phyloP scores from a whole-genome alignment of 2,888 invertebrate genomes.

The Drosophila yooni region DNA sequence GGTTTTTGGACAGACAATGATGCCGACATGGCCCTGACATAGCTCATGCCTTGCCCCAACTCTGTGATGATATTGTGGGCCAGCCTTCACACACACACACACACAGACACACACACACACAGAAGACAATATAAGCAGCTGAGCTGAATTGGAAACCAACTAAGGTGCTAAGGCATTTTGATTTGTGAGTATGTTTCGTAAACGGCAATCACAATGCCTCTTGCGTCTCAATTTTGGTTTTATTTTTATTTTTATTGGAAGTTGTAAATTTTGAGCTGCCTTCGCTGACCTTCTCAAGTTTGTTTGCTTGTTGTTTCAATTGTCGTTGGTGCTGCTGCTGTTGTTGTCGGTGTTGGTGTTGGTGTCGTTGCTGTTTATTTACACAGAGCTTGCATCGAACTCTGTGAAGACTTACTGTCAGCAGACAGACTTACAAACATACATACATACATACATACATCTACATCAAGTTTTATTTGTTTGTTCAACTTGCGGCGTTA shows the following conservation, averaged over 20 bases:
- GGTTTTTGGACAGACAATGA: slow-evolving; percentile 26
- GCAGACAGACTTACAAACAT: slow-evolving; percentile 9
- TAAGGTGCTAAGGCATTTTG: slow-evolving; percentile 13
- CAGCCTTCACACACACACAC: slow-evolving; percentile 55
- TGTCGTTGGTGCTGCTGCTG: slow-evolving; percentile 39
- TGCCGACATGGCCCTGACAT: slow-evolving; percentile 45
- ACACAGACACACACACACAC: neutral
- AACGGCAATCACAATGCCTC: slow-evolving; percentile 31
- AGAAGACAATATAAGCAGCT: slow-evolving; percentile 7
- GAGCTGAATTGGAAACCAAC: slow-evolving; percentile 16
- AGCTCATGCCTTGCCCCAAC: slow-evolving; percentile 12
- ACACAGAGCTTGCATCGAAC: slow-evolving; percentile 29
- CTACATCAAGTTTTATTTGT: slow-evolving; percentile 59
- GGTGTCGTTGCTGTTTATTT: slow-evolving; percentile 45
- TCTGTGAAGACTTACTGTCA: slow-evolving; percentile 8
- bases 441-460: neutral
- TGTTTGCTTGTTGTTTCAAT: slow-evolving; percentile 40
- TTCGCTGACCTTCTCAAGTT: slow-evolving; percentile 76
- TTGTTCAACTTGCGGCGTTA: slow-evolving; percentile 58
- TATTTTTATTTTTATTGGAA: slow-evolving; percentile 60
- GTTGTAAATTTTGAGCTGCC: slow-evolving; percentile 68
- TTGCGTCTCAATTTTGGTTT: slow-evolving; percentile 45
- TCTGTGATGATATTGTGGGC: slow-evolving; percentile 15
- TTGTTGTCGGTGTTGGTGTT: slow-evolving; percentile 41
- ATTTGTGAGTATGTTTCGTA: slow-evolving; percentile 17